Conservation (phyloP, 1,140 invertebrate species). For the Calliphora vicina region DNA sequence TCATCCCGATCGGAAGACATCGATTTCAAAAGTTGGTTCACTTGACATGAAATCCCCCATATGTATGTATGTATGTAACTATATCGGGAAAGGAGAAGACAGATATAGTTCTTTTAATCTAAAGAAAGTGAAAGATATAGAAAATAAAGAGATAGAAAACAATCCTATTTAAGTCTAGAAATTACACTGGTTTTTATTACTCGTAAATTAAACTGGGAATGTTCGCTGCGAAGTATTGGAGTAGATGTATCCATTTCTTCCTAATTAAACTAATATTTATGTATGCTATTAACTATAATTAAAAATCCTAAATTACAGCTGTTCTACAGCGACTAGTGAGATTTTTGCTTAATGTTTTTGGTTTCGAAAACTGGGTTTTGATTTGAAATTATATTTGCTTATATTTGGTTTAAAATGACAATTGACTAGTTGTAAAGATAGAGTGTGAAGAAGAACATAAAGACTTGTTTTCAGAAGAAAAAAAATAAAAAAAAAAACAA, state of each 20-base stretch:
- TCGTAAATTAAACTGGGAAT: neutral
- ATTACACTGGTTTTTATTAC: constrained; percentile 19
- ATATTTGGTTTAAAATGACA: neutral
- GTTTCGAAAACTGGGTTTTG: constrained; percentile 24
- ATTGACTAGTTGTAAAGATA: neutral
- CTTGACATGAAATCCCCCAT: no score
- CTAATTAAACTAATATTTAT: no score
- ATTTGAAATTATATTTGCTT: neutral
- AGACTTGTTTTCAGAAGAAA: neutral
- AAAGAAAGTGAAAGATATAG: neutral
- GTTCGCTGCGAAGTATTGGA: neutral
- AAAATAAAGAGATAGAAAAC: neutral
- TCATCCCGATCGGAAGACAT: no score
- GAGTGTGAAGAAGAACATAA: neutral
- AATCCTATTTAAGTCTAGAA: constrained; percentile 5
- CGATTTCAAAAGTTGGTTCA: no score
- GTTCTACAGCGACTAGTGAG: constrained; percentile 24
- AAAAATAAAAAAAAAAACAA: no score
- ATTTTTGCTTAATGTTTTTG: neutral
- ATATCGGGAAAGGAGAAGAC: no score
- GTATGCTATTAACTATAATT: neutral
- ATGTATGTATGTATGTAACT: no score
- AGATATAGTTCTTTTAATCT: no score
- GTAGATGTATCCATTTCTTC: neutral
- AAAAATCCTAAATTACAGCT: constrained; percentile 27